Evolutionary conservation across 2,113 vertebrate species (phyloP), one percentile per base, ranked within the genome.

Genomic region (Galbula dea): DNA sequence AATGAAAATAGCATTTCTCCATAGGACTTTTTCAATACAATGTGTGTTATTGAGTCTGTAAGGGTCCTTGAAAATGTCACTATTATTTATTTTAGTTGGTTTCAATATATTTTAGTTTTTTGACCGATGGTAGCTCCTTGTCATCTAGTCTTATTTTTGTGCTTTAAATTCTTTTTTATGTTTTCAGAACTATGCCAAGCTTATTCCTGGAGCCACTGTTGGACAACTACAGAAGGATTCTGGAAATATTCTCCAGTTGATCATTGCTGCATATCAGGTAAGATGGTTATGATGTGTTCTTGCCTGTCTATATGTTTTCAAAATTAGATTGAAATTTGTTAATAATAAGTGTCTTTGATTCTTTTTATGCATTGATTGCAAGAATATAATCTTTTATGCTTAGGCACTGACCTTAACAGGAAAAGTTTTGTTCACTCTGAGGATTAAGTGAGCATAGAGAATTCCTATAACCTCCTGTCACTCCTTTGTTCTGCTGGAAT

Each of bases 151-250:
- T 22, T 71, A 29, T 34, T 12, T 26, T 32, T 15, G 21, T 29
- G 5, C 59, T 92, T 93, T 84, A 68, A 17, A 43, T 46, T 29
- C 3, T 72, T 52, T 76, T 74, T 19, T 67, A 6, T 84, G 66
- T 93, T 97, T 96, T 49, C 87, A 99, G 99, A 99, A 98, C 89
- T 99, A 99, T 92, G 99, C 99, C 73, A 97, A 98, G 77, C 97
- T 99, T 86, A 99, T 99, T 97, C 99, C 99, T 95, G 99, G 99
- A 48, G 99, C 99, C 80, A 99, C 98, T 0, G 99, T 99, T 54
- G 99, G 99, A 63, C 96, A 96, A 36, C 93, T 99, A 86, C 98
- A 98, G 45, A 62, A 92, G 10, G 98, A 99, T 96, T 99, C 99
- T 12, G 96, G 98, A 83, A 99, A 99, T 97, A 97, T 99, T 92